Evolutionary conservation across 1,140 invertebrate species (phyloP).

Genomic region (Aradophagus sp.): DNA sequence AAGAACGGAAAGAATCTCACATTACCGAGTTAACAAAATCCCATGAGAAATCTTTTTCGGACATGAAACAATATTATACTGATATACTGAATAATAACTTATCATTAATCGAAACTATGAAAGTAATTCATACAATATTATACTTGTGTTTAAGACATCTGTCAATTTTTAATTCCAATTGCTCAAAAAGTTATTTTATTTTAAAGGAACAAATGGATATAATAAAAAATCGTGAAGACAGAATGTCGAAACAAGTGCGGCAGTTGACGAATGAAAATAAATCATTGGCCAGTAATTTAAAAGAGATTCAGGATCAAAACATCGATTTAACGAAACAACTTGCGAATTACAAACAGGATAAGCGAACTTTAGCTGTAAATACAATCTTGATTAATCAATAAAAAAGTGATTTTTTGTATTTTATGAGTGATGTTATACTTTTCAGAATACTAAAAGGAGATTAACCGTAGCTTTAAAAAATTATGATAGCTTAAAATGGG

Average conservation of each 20-base stretch:
- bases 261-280: slow-evolving; percentile 83
- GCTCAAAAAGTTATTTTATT: slow-evolving; percentile 1
- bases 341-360: slow-evolving; percentile 88
- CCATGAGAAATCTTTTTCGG: slow-evolving; percentile 88
- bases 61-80: slow-evolving; percentile 95
- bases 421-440: slow-evolving; percentile 34
- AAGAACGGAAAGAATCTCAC: slow-evolving; percentile 92
- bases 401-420: neutral
- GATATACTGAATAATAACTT: slow-evolving; percentile 94
- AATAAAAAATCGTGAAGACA: slow-evolving; percentile 86
- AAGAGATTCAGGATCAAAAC: slow-evolving; percentile 80
- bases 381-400: slow-evolving; percentile 11
- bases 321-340: slow-evolving; percentile 83
- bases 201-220: slow-evolving; percentile 87
- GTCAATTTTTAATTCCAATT: slow-evolving; percentile 8
- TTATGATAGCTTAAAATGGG: slow-evolving; percentile 84
- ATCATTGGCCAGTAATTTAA: slow-evolving; percentile 81
- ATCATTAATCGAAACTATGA: slow-evolving; percentile 86
- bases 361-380: slow-evolving; percentile 73
- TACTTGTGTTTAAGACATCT: neutral
- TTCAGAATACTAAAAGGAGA: slow-evolving; percentile 81
- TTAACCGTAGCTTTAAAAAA: slow-evolving; percentile 77
- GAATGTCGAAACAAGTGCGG: slow-evolving; percentile 81
- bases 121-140: slow-evolving; percentile 71
- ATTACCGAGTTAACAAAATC: slow-evolving; percentile 86